Conservation (phyloP, 2,888 invertebrate species). For the Cactoblastis cactorum region DNA sequence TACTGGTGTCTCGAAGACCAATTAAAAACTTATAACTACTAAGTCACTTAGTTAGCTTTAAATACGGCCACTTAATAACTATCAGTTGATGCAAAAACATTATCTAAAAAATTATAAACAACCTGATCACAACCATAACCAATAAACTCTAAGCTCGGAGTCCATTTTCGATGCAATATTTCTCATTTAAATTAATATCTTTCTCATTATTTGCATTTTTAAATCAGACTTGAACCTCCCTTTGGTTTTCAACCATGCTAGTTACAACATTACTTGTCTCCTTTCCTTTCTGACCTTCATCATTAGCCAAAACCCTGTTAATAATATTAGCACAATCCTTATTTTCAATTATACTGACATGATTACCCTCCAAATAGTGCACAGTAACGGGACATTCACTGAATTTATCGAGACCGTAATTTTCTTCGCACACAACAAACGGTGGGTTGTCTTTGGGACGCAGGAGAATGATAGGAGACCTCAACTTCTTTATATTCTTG, state of each 20-base stretch:
- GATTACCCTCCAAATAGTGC: slow-evolving; percentile 85
- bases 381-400: slow-evolving; percentile 79
- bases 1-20: slow-evolving; percentile 56
- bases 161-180: slow-evolving; percentile 16
- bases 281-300: slow-evolving; percentile 40
- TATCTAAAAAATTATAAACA: too few relatives aligned
- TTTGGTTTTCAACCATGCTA: slow-evolving; percentile 56
- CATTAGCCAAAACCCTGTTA: slow-evolving; percentile 60
- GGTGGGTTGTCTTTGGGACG: slow-evolving; percentile 80
- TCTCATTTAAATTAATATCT: not conserved
- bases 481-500: slow-evolving; percentile 66
- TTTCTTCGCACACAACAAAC: slow-evolving; percentile 76
- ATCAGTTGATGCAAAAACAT: slow-evolving; percentile 22
- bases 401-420: slow-evolving; percentile 82
- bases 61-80: slow-evolving; percentile 40
- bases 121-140: slow-evolving; percentile 21
- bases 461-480: slow-evolving; percentile 80
- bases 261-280: slow-evolving; percentile 49
- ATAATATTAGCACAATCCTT: slow-evolving; percentile 81
- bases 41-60: slow-evolving; percentile 31
- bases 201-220: too few relatives aligned
- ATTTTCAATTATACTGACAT: slow-evolving; percentile 84
- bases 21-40: slow-evolving; percentile 25
- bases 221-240: slow-evolving; percentile 44
- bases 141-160: slow-evolving; percentile 15